Conservation (phyloP, 2,113 vertebrate species). For the Podocnemis expansa region DNA sequence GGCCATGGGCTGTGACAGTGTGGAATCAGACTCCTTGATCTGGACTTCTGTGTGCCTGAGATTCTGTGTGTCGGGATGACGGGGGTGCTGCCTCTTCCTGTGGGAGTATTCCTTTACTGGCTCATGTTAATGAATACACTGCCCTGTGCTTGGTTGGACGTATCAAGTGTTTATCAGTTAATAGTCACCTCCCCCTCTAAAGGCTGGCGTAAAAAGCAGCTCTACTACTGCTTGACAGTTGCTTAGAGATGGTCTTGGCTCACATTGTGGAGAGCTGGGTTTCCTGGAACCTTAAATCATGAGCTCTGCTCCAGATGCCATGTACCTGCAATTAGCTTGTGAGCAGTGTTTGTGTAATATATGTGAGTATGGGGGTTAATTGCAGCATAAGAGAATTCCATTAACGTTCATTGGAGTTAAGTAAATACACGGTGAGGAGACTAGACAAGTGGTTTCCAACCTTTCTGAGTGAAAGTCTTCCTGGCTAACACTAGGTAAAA, state of each 20-base stretch:
- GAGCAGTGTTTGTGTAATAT: background rate
- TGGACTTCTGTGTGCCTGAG: too few relatives aligned
- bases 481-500: too few relatives aligned
- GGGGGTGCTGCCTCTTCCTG: background rate
- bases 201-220: background rate
- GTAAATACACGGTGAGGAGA: background rate
- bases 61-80: background rate
- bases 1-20: too few relatives aligned
- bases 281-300: background rate
- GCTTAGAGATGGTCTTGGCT: background rate
- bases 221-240: rapidly evolving
- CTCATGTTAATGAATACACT: background rate
- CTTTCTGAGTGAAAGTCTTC: too few relatives aligned
- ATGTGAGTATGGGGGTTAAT: background rate
- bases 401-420: background rate
- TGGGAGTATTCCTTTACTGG: background rate
- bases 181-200: background rate
- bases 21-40: too few relatives aligned
- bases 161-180: background rate
- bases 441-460: background rate
- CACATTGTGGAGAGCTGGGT: background rate
- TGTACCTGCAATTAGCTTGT: background rate
- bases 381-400: background rate
- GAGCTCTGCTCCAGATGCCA: background rate
- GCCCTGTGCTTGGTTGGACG: background rate